Conservation (phyloP, 2,797 vertebrate species). For the Poecilia picta region DNA sequence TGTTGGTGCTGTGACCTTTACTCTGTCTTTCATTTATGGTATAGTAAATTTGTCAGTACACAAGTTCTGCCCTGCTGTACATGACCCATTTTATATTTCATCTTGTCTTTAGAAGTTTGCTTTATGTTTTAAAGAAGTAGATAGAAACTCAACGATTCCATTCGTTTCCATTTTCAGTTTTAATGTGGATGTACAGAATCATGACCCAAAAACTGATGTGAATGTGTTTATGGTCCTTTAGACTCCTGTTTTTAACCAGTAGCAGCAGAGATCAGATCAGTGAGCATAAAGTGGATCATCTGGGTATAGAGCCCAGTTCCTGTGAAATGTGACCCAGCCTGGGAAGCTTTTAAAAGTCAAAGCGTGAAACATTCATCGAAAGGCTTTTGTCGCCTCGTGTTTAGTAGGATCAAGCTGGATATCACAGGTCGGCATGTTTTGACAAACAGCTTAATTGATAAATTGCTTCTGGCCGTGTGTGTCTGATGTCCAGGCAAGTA, state of each 20-base stretch:
- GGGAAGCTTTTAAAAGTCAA: background rate
- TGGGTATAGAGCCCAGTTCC: background rate
- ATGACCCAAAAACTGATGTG: background rate
- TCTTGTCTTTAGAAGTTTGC: background rate
- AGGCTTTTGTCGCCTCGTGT: background rate
- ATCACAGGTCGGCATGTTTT: background rate
- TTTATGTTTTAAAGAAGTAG: background rate
- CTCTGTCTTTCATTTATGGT: background rate
- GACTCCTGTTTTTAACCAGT: background rate
- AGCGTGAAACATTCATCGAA: background rate
- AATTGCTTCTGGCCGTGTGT: background rate
- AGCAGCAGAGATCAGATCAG: background rate
- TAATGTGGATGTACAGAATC: background rate
- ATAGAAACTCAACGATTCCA: background rate
- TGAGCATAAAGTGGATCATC: background rate
- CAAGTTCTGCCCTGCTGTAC: background rate
- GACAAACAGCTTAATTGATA: background rate
- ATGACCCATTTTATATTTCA: background rate
- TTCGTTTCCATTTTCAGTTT: background rate
- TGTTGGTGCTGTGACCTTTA: background rate
- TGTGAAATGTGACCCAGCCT: background rate
- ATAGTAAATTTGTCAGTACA: background rate
- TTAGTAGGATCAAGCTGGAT: background rate
- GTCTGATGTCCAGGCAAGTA: conserved; percentile 86
- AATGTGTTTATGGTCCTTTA: background rate